phyloP scores from a whole-genome alignment of 2,797 vertebrate genomes.

The Chrosomus eos region DNA sequence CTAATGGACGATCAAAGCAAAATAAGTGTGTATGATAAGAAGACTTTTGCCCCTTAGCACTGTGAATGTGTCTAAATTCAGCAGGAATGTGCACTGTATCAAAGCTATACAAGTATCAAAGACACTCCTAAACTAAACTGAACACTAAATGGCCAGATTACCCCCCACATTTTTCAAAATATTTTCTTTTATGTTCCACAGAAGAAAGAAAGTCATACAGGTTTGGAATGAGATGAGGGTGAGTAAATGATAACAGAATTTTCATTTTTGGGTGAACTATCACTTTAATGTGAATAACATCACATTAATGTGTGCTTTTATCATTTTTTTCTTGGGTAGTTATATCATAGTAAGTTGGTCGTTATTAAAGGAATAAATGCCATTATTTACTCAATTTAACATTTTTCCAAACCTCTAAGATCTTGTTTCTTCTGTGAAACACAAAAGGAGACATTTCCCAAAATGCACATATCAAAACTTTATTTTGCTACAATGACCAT shows the following conservation, averaged over 20 bases:
- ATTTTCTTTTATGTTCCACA: background rate
- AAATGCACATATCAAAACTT: background rate
- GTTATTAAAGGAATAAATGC: background rate
- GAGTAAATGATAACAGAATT: background rate
- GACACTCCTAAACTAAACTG: background rate
- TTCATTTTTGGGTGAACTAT: background rate
- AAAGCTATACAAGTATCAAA: constrained; percentile 2
- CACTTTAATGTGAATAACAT: background rate
- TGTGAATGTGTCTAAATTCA: background rate
- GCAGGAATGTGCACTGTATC: background rate
- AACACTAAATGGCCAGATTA: background rate
- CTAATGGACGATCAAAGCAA: constrained; percentile 7
- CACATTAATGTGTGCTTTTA: background rate
- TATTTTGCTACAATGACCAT: background rate
- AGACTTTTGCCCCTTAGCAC: background rate
- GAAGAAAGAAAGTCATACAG: no score
- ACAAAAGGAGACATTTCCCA: background rate
- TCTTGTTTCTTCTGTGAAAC: background rate
- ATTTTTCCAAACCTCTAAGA: background rate
- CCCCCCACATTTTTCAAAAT: background rate
- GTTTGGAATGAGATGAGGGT: background rate
- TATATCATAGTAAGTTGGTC: background rate
- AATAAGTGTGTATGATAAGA: background rate
- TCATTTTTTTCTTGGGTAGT: background rate
- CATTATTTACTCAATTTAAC: background rate